Evolutionary conservation across 2,888 invertebrate genomes (phyloP), one percentile per base, ranked within the genome.

Genomic region (Drosophila kokeensis): DNA sequence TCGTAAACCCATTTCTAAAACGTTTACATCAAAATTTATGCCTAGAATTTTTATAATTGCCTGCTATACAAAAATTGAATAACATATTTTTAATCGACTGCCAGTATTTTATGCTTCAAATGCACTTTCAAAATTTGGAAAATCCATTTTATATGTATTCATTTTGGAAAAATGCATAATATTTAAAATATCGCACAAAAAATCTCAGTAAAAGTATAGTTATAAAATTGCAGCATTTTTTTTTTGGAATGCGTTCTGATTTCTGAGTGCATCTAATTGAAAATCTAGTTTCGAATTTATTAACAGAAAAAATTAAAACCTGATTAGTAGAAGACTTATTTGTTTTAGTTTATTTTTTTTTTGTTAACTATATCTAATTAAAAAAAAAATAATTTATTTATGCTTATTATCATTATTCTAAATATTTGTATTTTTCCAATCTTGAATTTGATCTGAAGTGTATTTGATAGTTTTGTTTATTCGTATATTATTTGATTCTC

Each of bases 361-460:
- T n/a, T n/a, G n/a, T n/a, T n/a, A 27, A 15, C 7, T 18, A n/a
- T 24, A 1, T 13, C 24, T 11, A 58, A 34, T 18, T 34, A n/a
- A 15, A 53, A 34, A 5, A 8, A 21, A 32, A 53, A 18, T 15
- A 4, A 48, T 27, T 24, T 15, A 48, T 15, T 21, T 45, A 7
- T 45, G n/a, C 5, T 10, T 10, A 40, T n/a, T 40, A 5, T 40
- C 11, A 15, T 15, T 48, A 27, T 34, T 34, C 7, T 15, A 2
- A 24, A 15, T 13, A n/a, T 52, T 52, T 1, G 5, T 1, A 11
- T 40, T 55, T 40, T n/a, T 15, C 3, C 2, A n/a, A 21, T 13
- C 30, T 11, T 2, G 32, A 24, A 54, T 55, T 61, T 63, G 49
- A 50, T 53, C 49, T 4, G 2, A 18, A 71, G 79, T 78, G 77